These are phyloP conservation scores for Cricetomys ansorgei DNA, from an alignment of 2,113 vertebrate species.

Conservation along the genomic window DNA sequence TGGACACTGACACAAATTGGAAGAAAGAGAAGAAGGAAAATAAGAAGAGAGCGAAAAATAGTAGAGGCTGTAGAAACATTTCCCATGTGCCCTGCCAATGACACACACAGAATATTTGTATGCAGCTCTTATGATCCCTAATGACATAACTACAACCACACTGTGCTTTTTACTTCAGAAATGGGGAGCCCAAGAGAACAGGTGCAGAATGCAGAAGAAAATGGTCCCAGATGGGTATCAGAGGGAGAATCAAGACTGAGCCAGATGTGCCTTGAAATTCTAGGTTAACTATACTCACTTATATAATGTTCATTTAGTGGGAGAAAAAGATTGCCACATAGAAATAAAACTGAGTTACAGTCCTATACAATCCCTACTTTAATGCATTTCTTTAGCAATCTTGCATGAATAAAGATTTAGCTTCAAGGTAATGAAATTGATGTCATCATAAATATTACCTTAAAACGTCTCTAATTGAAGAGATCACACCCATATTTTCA, in stretches of 20 bases:
- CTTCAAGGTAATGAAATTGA: background rate
- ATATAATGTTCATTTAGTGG: background rate
- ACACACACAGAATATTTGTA: background rate
- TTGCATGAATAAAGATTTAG: constrained; percentile 9
- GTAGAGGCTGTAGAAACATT: background rate
- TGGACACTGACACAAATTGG: background rate
- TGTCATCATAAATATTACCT: background rate
- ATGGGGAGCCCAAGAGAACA: background rate
- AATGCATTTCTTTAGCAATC: background rate
- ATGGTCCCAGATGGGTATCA: background rate
- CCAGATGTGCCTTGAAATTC: background rate
- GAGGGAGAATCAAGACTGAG: background rate
- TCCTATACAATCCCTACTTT: background rate
- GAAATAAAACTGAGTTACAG: too few species aligned
- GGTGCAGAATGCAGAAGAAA: background rate
- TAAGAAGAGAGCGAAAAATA: background rate
- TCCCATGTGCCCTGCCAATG: too few species aligned
- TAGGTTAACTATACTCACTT: background rate
- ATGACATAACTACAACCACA: background rate
- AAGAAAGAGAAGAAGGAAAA: background rate
- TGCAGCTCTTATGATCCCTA: background rate
- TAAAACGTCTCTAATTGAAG: background rate
- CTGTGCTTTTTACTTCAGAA: background rate
- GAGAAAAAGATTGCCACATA: background rate
- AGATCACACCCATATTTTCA: background rate